Evolutionary conservation across 2,113 vertebrate species (phyloP).

Genomic region (Proteles cristata): DNA sequence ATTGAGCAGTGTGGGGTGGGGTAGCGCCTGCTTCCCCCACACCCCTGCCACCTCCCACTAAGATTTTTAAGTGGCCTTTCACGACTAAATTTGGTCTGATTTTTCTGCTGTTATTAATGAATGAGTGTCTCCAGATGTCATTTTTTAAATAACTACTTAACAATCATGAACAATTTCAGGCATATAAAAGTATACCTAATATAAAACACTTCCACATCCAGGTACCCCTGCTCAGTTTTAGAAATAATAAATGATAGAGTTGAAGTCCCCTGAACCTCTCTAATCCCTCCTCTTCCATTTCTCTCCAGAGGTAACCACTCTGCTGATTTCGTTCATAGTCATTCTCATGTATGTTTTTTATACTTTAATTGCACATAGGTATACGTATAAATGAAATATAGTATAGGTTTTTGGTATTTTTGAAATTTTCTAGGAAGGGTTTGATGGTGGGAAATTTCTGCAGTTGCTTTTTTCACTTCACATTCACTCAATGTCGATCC

Average conservation of each 20-base stretch:
- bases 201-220: background rate
- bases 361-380: background rate
- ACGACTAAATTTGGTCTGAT: slow-evolving; percentile 21
- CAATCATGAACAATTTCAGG: background rate
- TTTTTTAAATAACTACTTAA: slow-evolving; percentile 23
- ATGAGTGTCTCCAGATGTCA: background rate
- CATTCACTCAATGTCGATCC: background rate
- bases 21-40: background rate
- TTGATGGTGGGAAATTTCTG: background rate
- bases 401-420: background rate
- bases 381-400: background rate
- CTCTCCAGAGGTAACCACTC: slow-evolving; percentile 2
- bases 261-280: background rate
- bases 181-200: background rate
- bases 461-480: background rate
- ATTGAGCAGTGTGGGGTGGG: background rate
- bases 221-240: background rate
- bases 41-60: background rate
- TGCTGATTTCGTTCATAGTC: slow-evolving; percentile 20
- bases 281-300: background rate
- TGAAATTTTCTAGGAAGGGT: background rate
- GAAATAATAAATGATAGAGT: slow-evolving; percentile 32
- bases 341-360: slow-evolving; percentile 11
- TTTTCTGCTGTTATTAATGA: slow-evolving; percentile 33
- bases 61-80: background rate